These are phyloP conservation scores for Corbicula japonica DNA, from an alignment of 2,888 invertebrate species.

Conservation along the genomic window DNA sequence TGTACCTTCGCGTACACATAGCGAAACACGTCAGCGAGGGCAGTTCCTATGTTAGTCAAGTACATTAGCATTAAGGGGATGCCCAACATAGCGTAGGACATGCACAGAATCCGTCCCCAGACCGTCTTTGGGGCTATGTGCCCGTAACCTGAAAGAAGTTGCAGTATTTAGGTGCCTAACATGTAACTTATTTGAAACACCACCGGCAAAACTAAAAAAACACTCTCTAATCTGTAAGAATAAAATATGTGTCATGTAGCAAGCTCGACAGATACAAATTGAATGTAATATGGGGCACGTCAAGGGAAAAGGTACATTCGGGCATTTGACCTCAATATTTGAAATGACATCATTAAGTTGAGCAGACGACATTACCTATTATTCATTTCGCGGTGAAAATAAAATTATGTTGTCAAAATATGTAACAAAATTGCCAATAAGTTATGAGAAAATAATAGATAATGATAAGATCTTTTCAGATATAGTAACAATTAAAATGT, in stretches of 20 bases:
- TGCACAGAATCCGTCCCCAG: slow-evolving; percentile 86
- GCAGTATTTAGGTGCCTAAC: neutral
- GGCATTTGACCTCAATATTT: too few species aligned
- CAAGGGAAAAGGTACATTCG: too few species aligned
- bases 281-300: too few species aligned
- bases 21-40: slow-evolving; percentile 87
- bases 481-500: too few species aligned
- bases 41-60: slow-evolving; percentile 88
- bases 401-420: too few species aligned
- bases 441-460: too few species aligned
- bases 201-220: neutral
- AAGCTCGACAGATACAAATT: too few species aligned
- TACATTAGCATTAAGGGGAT: slow-evolving; percentile 88
- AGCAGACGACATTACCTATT: too few species aligned
- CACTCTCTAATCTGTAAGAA: neutral
- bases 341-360: too few species aligned
- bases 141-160: slow-evolving; percentile 83
- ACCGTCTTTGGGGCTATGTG: slow-evolving; percentile 86
- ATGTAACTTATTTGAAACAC: neutral
- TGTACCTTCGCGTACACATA: slow-evolving; percentile 86
- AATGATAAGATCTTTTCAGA: too few species aligned
- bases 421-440: too few species aligned
- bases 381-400: too few species aligned
- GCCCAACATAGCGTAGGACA: slow-evolving; percentile 87
- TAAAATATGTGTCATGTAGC: slow-evolving; percentile 46